A percentile compares a stretch with the other conserved stretches of the same genome.
Conservation (phyloP, 1,140 invertebrate genomes). For the Drosophila sechellia region DNA sequence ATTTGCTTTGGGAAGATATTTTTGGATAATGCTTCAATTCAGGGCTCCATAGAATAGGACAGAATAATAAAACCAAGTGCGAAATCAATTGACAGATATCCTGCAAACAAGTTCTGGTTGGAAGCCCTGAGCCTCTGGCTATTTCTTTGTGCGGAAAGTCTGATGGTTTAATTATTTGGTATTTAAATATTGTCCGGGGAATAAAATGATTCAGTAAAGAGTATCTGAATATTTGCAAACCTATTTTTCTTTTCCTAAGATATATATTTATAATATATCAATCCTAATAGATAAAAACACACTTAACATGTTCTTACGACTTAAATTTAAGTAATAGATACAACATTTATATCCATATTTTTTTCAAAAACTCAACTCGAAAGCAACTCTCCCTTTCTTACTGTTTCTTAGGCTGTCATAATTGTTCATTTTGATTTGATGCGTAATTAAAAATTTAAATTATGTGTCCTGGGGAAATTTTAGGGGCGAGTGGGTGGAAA, state of each 20-base stretch:
- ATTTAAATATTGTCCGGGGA: not conserved
- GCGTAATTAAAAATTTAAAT: constrained; percentile 80
- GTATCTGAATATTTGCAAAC: not conserved
- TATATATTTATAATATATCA: too few relatives aligned
- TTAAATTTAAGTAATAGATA: not conserved
- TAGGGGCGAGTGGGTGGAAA: constrained; percentile 33
- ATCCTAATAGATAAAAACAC: too few relatives aligned
- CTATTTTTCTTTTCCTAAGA: not conserved
- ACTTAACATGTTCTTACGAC: not conserved
- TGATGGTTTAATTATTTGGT: not conserved
- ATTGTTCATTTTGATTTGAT: constrained; percentile 72
- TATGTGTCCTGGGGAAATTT: constrained; percentile 56
- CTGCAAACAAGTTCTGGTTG: constrained; percentile 13
- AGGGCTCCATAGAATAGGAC: constrained; percentile 4
- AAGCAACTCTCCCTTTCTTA: constrained; percentile 12
- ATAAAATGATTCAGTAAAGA: not conserved
- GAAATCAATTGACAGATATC: constrained; percentile 40
- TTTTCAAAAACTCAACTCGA: not conserved
- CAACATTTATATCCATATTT: not conserved
- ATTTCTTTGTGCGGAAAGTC: not conserved
- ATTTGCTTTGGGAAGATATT: constrained; percentile 19
- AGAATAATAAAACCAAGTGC: constrained; percentile 27
- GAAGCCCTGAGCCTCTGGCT: not conserved
- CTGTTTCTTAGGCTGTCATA: constrained; percentile 52
- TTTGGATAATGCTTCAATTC: constrained; percentile 9